Evolutionary conservation across 2,113 vertebrate genomes (phyloP), one percentile per base, ranked within the genome.

Genomic region (Perccottus glenii): DNA sequence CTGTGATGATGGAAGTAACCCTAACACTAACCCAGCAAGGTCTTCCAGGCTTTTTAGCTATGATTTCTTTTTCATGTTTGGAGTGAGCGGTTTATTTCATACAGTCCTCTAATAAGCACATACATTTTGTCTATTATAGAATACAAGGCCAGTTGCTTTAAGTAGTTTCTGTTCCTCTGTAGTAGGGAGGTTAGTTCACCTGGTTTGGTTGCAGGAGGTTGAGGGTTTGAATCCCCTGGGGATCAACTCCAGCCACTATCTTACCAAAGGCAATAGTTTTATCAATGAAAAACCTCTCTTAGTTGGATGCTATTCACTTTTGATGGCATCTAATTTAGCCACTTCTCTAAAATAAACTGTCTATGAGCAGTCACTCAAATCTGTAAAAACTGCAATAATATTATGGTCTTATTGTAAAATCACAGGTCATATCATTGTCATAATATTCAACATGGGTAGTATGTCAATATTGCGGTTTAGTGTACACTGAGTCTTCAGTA

Each of bases 351-450:
- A 57, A 73, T 14, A n/a, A 60, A 43, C 12, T 48, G 38, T 53
- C 47, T 49, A 60, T 46, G 43, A 65, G 5, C 5, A 4, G 16
- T 11, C 27, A 27, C 1, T 27, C 19, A 27, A 2, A 27, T 27
- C 19, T 27, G 19, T 27, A 27, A 27, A 1, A 27, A 27, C 19
- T 27, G 19, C 19, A 27, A 27, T 2, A 27, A 27, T 27, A 27
- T 27, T 27, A 27, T 27, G 19, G 3, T 27, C 19, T 2, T 27
- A 27, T 27, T 27, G 19, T 3, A 27, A 27, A 2, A 27, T 27
- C 19, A 27, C 64, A 70, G 73, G 49, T 73, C 74, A 60, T 85
- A 74, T 84, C 80, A 27, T 27, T 27, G 19, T 27, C 19, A 27
- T 3, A 27, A 27, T 27, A 27, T 27, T 27, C 19, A 27, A 27